Evolutionary conservation across 2,113 vertebrate genomes (phyloP).

Genomic region (Phalacrocorax pelagicus): DNA sequence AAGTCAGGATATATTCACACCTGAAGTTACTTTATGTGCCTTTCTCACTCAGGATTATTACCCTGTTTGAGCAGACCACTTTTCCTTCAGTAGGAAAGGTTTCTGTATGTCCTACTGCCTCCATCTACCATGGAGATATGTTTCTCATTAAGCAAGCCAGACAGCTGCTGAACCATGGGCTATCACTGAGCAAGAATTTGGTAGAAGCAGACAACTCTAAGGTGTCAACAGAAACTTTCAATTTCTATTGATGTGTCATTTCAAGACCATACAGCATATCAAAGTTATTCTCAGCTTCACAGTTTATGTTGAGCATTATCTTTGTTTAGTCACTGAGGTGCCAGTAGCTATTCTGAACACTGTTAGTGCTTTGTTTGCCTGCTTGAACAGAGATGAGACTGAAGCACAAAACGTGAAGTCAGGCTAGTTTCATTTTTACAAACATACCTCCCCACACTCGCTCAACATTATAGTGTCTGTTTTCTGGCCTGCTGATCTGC

Average conservation of each 20-base stretch:
- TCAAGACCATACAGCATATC: neutral
- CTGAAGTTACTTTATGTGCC: neutral
- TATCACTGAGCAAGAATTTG: neutral
- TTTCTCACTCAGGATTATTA: neutral
- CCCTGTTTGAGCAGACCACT: neutral
- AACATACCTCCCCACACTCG: neutral
- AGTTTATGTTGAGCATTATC: neutral
- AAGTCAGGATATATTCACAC: neutral
- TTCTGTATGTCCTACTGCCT: neutral
- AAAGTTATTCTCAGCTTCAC: neutral
- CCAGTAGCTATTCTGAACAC: neutral
- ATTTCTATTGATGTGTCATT: neutral
- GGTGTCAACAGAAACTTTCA: neutral
- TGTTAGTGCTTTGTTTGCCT: neutral
- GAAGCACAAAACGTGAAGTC: neutral
- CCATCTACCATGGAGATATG: accelerated
- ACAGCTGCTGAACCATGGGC: neutral
- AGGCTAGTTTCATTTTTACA: neutral
- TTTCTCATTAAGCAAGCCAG: neutral
- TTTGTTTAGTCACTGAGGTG: neutral
- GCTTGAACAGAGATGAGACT: neutral
- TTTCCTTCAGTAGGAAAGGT: neutral
- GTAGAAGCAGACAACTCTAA: neutral
- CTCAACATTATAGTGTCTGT: neutral
- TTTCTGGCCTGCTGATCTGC: neutral